Evolutionary conservation across 1,140 invertebrate species (phyloP).

Genomic region (Zelostemma sp.): DNA sequence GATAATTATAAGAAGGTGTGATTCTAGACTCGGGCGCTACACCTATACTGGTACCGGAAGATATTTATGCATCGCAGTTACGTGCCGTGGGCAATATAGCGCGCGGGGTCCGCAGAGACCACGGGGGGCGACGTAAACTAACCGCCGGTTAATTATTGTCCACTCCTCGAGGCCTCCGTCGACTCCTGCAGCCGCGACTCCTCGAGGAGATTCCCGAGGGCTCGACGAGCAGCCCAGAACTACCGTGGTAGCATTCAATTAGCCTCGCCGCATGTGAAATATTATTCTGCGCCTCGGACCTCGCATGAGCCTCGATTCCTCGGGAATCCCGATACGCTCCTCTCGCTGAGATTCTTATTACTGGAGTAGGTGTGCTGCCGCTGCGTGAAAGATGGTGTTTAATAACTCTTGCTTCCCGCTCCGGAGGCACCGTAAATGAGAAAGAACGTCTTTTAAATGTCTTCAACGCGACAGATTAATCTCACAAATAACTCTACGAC

Average conservation of each 20-base stretch:
- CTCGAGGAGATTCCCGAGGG: constrained; percentile 19
- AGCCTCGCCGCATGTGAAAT: constrained; percentile 66
- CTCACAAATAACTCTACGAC: not conserved
- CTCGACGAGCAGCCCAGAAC: constrained; percentile 47
- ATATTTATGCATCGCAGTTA: constrained; percentile 50
- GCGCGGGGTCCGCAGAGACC: constrained; percentile 13
- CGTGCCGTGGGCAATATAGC: constrained; percentile 22
- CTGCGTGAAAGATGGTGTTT: constrained; percentile 8
- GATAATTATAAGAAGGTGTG: constrained; percentile 54
- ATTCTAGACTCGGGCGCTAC: constrained; percentile 33
- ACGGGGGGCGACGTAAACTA: constrained; percentile 49
- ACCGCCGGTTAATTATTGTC: constrained; percentile 54
- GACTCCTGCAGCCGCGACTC: constrained; percentile 36
- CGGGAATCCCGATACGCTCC: constrained; percentile 13
- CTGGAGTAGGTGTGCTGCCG: constrained; percentile 4
- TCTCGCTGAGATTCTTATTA: constrained; percentile 4
- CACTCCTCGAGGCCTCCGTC: constrained; percentile 4
- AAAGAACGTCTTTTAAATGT: constrained; percentile 1
- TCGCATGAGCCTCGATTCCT: constrained; percentile 1
- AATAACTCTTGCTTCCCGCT: not conserved
- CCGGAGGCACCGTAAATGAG: not conserved
- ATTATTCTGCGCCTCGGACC: constrained; percentile 52
- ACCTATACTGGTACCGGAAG: constrained; percentile 14
- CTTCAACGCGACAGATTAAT: constrained; percentile 4
- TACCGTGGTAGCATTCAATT: constrained; percentile 71